Evolutionary conservation across 2,888 invertebrate species (phyloP), one percentile per base, ranked within the genome.

Genomic region (Lasioglossum pauxillum): DNA sequence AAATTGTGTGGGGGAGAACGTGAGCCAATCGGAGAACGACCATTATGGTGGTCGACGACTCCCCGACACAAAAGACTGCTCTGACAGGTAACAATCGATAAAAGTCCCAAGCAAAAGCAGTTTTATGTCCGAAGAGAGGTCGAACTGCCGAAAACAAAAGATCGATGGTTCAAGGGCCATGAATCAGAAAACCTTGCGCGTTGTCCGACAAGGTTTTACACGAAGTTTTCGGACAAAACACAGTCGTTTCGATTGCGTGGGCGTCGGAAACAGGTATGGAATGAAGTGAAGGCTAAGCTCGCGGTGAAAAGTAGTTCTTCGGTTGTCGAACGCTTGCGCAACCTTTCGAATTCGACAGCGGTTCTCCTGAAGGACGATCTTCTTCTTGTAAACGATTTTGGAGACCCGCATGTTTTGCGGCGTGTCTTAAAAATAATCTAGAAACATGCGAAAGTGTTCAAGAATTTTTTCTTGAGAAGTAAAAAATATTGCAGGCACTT

Each of bases 1-100:
- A 19, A 16, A 67, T 23, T 35, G 31, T 16, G 7, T 19, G 19
- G 31, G 19, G 67, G 35, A 38, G 8, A 7, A 8, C 19, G 35
- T 8, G 16, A 31, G 35, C 67, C 64, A 64, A 64, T 31, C 64
- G 0, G 31, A 64, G 67, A 10, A 69, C 5, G 35, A 10, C 38
- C 35, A 83, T 82, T 78, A 78, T 41, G 78, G 73, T 87, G 80
- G 86, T 86, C 74, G 80, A 86, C 77, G 85, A 85, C 69, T 76
- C 44, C 44, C 23, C 31, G 12, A 19, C 64, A 46, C 23, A 14
- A 16, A 23, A 23, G 64, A 31, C 76, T 35, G 31, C 19, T 1
- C 67, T 8, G 67, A 38, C 31, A 23, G 19, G 19, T 7, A 4
- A 41, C 71, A 41, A 71, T 71, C 71, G 41, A 71, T 71, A 71